Percentiles rank a stretch among this genome's conserved stretches.
Evolutionary conservation across 2,888 invertebrate species (phyloP).

Genomic region (Drosophila putrida): DNA sequence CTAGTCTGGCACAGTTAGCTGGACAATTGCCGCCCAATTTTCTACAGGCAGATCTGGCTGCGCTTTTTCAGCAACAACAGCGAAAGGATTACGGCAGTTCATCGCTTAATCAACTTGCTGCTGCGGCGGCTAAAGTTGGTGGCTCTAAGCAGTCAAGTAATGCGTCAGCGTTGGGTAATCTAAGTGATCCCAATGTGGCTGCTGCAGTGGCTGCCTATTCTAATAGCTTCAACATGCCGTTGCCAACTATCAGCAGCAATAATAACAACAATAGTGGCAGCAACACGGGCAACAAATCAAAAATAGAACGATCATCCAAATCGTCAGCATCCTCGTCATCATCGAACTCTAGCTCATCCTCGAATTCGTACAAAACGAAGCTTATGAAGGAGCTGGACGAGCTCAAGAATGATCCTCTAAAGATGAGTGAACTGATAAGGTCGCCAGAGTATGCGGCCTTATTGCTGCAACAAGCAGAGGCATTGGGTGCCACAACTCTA

Average conservation of each 20-base stretch:
- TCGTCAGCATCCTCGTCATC: constrained; percentile 82
- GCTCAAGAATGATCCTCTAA: constrained; percentile 84
- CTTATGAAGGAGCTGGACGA: constrained; percentile 85
- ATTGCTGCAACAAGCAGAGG: constrained; percentile 85
- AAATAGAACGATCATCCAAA: constrained; percentile 80
- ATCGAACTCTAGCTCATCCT: constrained; percentile 81
- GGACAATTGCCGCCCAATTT: constrained; percentile 84
- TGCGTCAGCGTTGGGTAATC: constrained; percentile 40
- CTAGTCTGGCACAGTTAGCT: constrained; percentile 84
- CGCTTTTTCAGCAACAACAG: constrained; percentile 83
- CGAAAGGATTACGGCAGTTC: constrained; percentile 84
- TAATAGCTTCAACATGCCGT: constrained; percentile 81
- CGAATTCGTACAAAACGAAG: constrained; percentile 84
- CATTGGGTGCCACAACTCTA: constrained; percentile 84
- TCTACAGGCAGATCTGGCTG: constrained; percentile 83
- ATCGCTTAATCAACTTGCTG: constrained; percentile 83
- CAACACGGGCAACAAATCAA: constrained; percentile 73
- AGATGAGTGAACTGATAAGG: constrained; percentile 85
- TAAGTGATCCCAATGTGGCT: constrained; percentile 81
- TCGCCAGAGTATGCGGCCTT: constrained; percentile 85
- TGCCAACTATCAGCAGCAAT: constrained; percentile 51
- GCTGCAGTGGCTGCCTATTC: constrained; percentile 82
- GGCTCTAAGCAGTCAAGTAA: constrained; percentile 67
- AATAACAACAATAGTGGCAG: constrained; percentile 38
- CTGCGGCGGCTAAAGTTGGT: constrained; percentile 84